A percentile compares a stretch with the other conserved stretches of the same genome.
Conservation (phyloP, 2,888 invertebrate genomes). For the Anaspis maculata region DNA sequence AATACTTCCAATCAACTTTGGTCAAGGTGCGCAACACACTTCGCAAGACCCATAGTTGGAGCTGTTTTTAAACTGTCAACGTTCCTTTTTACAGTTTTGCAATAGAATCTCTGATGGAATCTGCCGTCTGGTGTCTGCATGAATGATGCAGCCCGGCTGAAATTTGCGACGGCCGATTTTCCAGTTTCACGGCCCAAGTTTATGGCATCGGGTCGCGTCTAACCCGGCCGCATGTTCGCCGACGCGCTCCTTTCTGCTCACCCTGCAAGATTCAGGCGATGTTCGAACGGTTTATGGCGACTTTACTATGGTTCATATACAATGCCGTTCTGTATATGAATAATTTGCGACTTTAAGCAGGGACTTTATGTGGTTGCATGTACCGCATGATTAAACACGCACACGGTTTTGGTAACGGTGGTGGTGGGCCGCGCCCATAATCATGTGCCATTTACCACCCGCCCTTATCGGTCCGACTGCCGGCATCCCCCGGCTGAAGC, state of each 20-base stretch:
- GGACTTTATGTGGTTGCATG: constrained; percentile 14
- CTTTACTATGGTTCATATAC: constrained; percentile 9
- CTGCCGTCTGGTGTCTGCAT: no score
- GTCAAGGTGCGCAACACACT: no score
- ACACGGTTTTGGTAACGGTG: no score
- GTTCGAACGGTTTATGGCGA: constrained; percentile 13
- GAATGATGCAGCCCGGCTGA: no score
- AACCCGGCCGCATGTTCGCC: constrained; percentile 7
- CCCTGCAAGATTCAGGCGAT: constrained; percentile 14
- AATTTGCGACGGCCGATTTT: not conserved
- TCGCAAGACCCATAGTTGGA: no score
- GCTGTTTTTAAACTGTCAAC: no score
- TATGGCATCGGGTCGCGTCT: not conserved
- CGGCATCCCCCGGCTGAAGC: constrained; percentile 2
- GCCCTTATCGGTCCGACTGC: constrained; percentile 10
- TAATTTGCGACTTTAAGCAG: constrained; percentile 13
- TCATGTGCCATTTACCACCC: constrained; percentile 12
- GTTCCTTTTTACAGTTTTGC: no score
- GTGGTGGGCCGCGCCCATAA: no score
- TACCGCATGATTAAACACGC: constrained; percentile 15
- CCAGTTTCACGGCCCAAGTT: not conserved
- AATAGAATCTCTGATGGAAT: no score
- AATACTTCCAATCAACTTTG: no score
- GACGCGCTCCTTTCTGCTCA: no score
- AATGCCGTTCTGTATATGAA: constrained; percentile 15